Percentiles rank a stretch among this genome's conserved stretches.
Evolutionary conservation across 2,113 vertebrate genomes (phyloP).

Genomic region (Apaloderma vittatum): DNA sequence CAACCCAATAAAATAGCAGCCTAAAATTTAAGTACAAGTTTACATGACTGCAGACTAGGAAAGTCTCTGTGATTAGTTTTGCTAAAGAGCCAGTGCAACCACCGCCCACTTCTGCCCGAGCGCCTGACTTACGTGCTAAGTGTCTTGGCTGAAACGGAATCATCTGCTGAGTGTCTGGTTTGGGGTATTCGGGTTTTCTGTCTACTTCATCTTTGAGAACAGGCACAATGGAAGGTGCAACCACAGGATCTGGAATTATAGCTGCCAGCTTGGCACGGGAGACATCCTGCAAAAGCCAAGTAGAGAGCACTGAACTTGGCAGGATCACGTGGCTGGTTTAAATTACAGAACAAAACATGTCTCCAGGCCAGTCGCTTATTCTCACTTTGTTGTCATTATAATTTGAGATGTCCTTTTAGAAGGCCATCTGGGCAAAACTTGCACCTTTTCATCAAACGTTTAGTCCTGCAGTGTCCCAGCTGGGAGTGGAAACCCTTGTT

Average conservation of each 20-base stretch:
- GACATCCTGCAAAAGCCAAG: constrained; percentile 87
- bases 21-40: not conserved
- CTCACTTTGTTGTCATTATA: not conserved
- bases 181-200: constrained; percentile 97
- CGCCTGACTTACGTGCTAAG: constrained; percentile 89
- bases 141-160: constrained; percentile 98
- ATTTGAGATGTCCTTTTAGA: not conserved
- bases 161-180: constrained; percentile 98
- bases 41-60: not conserved
- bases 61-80: not conserved
- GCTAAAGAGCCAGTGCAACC: not conserved
- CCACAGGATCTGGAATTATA: constrained; percentile 93
- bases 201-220: constrained; percentile 93
- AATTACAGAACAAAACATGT: not conserved
- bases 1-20: not conserved
- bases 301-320: constrained; percentile 53
- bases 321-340: not conserved
- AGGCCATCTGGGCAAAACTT: constrained; percentile 31
- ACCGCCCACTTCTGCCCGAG: not conserved
- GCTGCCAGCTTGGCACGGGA: constrained; percentile 94
- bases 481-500: not conserved
- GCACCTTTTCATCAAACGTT: not conserved
- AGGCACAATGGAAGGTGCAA: constrained; percentile 90
- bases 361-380: not conserved
- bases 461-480: not conserved